These are phyloP conservation scores for Atta cephalotes DNA, from an alignment of 1,140 invertebrate genomes.

Conservation along the genomic window DNA sequence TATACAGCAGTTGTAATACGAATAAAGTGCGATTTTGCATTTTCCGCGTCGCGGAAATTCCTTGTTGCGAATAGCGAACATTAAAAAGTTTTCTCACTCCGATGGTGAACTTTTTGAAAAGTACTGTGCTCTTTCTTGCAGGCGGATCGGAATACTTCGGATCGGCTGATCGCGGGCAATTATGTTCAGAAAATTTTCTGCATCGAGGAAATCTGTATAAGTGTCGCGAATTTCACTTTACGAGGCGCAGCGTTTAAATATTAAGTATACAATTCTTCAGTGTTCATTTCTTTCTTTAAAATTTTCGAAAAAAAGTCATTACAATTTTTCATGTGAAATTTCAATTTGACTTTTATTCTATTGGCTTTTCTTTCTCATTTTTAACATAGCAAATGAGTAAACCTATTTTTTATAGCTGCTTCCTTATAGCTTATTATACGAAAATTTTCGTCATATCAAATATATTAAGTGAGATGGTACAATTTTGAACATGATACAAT, in stretches of 20 bases:
- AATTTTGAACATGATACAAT: too few relatives aligned
- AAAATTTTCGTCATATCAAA: too few relatives aligned
- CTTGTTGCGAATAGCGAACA: slow-evolving; percentile 21
- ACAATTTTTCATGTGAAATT: not conserved
- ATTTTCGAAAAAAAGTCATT: not conserved
- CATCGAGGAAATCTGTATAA: not conserved
- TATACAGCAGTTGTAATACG: slow-evolving; percentile 20
- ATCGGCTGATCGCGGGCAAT: slow-evolving; percentile 58
- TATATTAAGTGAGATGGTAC: too few relatives aligned
- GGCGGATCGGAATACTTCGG: not conserved
- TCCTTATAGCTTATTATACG: too few relatives aligned
- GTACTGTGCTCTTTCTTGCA: not conserved
- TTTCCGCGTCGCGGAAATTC: slow-evolving; percentile 34
- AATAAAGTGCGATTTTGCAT: slow-evolving; percentile 23
- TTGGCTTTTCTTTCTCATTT: not conserved
- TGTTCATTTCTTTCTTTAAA: not conserved
- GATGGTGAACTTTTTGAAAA: slow-evolving; percentile 47
- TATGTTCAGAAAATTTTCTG: slow-evolving; percentile 28
- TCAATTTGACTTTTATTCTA: not conserved
- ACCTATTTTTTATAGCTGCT: not conserved
- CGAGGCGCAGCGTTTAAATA: not conserved
- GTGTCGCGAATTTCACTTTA: not conserved
- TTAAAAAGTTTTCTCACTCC: slow-evolving; percentile 54
- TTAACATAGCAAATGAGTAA: not conserved
- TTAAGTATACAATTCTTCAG: not conserved